Base-by-base conservation (phyloP, 2,888 invertebrate species). In the Diaphora mendica region DNA sequence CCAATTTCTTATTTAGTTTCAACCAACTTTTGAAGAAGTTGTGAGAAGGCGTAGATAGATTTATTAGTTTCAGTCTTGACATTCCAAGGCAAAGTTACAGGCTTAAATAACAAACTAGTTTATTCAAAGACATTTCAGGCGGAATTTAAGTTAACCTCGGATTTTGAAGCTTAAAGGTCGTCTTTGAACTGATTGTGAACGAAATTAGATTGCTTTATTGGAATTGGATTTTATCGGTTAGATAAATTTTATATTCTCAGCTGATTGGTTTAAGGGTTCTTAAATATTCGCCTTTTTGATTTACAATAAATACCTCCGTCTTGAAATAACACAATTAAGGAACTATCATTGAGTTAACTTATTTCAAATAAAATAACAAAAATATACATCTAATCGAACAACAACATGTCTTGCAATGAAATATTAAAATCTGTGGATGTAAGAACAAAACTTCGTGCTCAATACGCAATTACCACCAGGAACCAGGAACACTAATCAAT, bases 81-180 rank as follows among this genome's bases (percentile, higher is more conserved):
- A 30, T 67, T 74, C 75, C 73, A 65, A 70, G 75, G 73, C 76
- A 75, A 82, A 77, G 66, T 80, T 75, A 71, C 11, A 30, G 75
- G 64, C 77, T 79, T 76, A 79, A 76, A 80, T 80, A 77, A 80
- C 79, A 77, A 82, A 80, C 77, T 78, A 74, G 70, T 83, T 82
- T 75, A 76, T 77, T 20, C 64, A 44, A 64, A 75, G 68, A 73
- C 73, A 62, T 69, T 74, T 76, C 73, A 69, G 68, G 20, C 55
- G 55, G 30, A 64, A 73, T 35, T 68, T 35, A 39, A 55, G 64
- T 33, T 51, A 71, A 42, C 20, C 55, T 71, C n/a, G 64, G 51
- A 9, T 72, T 72, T 64, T 33, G 17, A 64, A n/a, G 59, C 51
- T 42, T 64, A 68, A 64, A 72, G 64, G 68, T 42, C 51, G 26